phyloP scores from a whole-genome alignment of 2,888 invertebrate species.

The Brenthis daphne region DNA sequence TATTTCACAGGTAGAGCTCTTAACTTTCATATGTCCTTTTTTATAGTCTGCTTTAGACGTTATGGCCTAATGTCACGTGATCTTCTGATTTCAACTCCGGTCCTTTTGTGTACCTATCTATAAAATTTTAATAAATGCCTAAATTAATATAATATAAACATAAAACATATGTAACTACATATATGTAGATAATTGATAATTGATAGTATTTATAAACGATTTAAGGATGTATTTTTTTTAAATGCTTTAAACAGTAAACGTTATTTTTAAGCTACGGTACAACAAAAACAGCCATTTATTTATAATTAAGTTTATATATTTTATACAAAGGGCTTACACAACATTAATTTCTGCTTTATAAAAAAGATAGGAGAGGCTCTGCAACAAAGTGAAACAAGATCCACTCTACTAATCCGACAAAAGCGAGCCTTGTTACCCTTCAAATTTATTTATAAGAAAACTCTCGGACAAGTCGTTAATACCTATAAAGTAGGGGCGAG shows the following conservation, averaged over 20 bases:
- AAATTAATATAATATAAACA: background rate
- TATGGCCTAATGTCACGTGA: slow-evolving; percentile 78
- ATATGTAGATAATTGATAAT: no score
- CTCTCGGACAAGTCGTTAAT: slow-evolving; percentile 83
- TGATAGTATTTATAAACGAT: no score
- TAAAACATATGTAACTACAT: no score
- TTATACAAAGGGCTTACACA: background rate
- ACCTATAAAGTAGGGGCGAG: slow-evolving; percentile 83
- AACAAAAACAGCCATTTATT: no score
- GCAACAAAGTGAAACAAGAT: slow-evolving; percentile 82
- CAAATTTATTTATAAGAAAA: slow-evolving; percentile 83
- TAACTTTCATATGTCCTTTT: slow-evolving; percentile 78
- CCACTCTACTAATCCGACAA: slow-evolving; percentile 82
- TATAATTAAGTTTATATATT: background rate
- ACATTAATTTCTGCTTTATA: slow-evolving; percentile 71
- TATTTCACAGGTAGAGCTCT: slow-evolving; percentile 81
- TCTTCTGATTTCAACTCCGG: slow-evolving; percentile 49
- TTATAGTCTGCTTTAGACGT: slow-evolving; percentile 76
- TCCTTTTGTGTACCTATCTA: slow-evolving; percentile 21
- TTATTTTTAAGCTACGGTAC: no score
- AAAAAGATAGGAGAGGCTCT: slow-evolving; percentile 72
- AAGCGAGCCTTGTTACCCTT: slow-evolving; percentile 83
- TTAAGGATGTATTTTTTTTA: no score
- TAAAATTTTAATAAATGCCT: background rate
- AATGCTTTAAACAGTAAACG: no score